These are phyloP conservation scores for Ptychoptera contaminata DNA, from an alignment of 2,888 invertebrate species.

Conservation along the genomic window DNA sequence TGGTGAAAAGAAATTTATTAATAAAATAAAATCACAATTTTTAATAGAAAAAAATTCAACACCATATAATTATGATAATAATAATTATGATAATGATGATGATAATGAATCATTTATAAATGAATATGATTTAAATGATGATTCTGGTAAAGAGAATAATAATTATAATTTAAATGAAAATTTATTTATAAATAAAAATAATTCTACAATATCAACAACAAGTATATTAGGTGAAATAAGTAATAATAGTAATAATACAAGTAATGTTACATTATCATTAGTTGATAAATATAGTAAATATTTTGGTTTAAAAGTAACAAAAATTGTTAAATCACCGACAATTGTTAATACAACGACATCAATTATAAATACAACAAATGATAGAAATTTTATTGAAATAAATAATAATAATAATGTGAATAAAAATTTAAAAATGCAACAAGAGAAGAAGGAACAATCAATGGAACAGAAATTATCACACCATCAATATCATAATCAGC, in stretches of 20 bases:
- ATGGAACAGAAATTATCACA: too few relatives aligned
- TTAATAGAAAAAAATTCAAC: constrained; percentile 14
- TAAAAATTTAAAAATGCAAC: not conserved
- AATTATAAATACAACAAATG: not conserved
- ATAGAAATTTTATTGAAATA: not conserved
- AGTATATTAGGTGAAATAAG: not conserved
- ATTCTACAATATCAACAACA: not conserved
- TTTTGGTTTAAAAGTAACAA: constrained; percentile 18
- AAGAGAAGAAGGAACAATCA: not conserved
- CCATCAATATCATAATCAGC: too few relatives aligned
- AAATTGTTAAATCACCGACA: constrained; percentile 7
- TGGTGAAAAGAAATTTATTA: constrained; percentile 19
- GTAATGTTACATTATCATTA: not conserved
- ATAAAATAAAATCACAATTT: constrained; percentile 27
- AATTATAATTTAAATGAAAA: constrained; percentile 9
- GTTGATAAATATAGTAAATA: constrained; percentile 23
- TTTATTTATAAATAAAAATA: not conserved
- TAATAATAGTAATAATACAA: not conserved
- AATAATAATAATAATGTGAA: not conserved
- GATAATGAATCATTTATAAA: not conserved
- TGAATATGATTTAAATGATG: constrained; percentile 14
- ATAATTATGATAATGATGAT: constrained; percentile 10
- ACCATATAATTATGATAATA: not conserved
- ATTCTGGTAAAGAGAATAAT: constrained; percentile 27
- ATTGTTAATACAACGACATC: constrained; percentile 2